phyloP scores from a whole-genome alignment of 2,888 invertebrate species.

The Camponotus fellah region DNA sequence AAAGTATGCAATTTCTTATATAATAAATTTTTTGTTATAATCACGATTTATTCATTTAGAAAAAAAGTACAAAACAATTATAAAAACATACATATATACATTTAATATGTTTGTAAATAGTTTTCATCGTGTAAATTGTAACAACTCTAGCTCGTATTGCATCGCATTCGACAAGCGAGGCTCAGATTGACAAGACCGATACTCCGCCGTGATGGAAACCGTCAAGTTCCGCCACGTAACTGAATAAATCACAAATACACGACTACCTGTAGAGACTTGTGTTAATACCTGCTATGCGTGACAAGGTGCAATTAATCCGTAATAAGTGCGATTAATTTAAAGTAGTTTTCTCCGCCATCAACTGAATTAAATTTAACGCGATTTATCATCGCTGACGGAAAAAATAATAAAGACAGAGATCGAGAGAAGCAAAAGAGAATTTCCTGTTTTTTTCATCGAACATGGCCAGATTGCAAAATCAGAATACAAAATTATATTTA shows the following conservation, averaged over 20 bases:
- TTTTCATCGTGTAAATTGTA: background rate
- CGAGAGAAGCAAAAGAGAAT: background rate
- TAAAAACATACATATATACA: background rate
- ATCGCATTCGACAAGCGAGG: conserved; percentile 40
- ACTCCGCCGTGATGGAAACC: conserved; percentile 35
- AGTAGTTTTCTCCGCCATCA: conserved; percentile 37
- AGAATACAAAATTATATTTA: conserved; percentile 42
- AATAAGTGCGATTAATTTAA: conserved; percentile 52
- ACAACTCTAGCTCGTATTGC: conserved; percentile 20
- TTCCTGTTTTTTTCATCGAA: conserved; percentile 13
- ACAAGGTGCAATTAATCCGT: conserved; percentile 47
- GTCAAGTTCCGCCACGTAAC: conserved; percentile 39
- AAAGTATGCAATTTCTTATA: background rate
- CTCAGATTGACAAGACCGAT: conserved; percentile 37
- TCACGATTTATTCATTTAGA: background rate
- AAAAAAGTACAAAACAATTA: conserved; percentile 13
- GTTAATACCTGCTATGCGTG: conserved; percentile 48
- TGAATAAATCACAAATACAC: conserved; percentile 48
- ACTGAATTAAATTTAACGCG: conserved; percentile 17
- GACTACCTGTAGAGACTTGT: conserved; percentile 19
- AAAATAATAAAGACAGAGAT: conserved; percentile 12
- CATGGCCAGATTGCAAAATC: background rate
- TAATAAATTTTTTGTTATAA: background rate
- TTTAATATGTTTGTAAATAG: background rate
- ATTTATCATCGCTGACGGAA: conserved; percentile 36